Percentiles rank a stretch among this genome's conserved stretches.
Evolutionary conservation across 1,140 invertebrate species (phyloP).

Genomic region (Lanistes nyassanus): DNA sequence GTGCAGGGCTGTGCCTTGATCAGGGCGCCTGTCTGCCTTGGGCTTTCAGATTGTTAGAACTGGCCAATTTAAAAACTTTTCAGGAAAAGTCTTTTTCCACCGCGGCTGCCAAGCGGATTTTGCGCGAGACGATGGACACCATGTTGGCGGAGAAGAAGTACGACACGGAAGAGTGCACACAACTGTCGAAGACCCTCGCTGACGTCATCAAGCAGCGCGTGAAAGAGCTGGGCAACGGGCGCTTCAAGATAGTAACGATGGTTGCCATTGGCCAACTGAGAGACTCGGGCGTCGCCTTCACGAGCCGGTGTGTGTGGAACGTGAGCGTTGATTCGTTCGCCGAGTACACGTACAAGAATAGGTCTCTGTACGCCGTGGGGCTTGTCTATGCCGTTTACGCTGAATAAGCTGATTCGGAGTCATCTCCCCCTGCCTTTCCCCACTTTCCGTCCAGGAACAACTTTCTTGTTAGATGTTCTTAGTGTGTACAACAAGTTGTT

Average conservation of each 20-base stretch:
- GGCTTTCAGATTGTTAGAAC: no score
- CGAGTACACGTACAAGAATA: constrained; percentile 44
- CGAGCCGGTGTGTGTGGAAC: constrained; percentile 58
- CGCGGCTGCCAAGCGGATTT: constrained; percentile 18
- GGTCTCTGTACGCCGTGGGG: constrained; percentile 45
- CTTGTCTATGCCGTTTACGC: constrained; percentile 50
- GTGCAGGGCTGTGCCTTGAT: no score
- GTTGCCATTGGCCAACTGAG: constrained; percentile 46
- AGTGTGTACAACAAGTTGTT: no score
- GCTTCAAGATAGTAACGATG: constrained; percentile 51
- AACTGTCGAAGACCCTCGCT: constrained; percentile 34
- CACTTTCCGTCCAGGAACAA: no score
- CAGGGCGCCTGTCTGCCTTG: no score
- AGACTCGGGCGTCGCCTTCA: constrained; percentile 39
- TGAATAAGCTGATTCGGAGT: constrained; percentile 32
- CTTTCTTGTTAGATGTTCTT: no score
- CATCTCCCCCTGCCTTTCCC: no score
- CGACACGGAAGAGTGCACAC: constrained; percentile 29
- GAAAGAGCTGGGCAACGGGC: constrained; percentile 39
- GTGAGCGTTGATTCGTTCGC: constrained; percentile 47
- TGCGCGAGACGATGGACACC: constrained; percentile 36
- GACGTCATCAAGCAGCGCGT: constrained; percentile 44
- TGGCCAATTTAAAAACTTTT: background rate
- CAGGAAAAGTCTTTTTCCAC: constrained; percentile 28
- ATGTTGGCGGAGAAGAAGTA: constrained; percentile 32